Percentiles rank a stretch among this genome's conserved stretches.
phyloP scores from a whole-genome alignment of 1,140 invertebrate genomes.

The Hesperophylax magnus region DNA sequence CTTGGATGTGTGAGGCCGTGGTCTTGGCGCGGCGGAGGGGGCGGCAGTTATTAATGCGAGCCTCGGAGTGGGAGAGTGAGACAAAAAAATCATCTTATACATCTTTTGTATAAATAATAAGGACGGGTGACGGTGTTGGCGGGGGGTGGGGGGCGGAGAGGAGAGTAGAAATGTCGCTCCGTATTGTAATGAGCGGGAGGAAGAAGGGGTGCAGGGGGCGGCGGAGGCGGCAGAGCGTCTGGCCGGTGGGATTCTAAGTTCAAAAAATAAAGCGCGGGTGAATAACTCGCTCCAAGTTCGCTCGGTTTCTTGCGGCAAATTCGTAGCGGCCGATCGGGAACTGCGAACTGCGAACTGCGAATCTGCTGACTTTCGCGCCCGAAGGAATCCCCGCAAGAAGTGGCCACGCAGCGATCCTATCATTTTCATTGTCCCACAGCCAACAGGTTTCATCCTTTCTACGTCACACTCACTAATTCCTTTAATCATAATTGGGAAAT shows the following conservation, averaged over 20 bases:
- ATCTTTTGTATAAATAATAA: constrained; percentile 59
- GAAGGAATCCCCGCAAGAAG: constrained; percentile 15
- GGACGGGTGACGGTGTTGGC: constrained; percentile 34
- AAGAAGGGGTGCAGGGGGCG: neutral
- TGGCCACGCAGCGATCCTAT: constrained; percentile 1
- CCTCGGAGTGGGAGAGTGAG: constrained; percentile 55
- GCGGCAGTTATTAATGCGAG: constrained; percentile 55
- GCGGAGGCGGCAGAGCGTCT: constrained; percentile 54
- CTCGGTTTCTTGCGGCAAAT: neutral
- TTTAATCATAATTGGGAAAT: no score
- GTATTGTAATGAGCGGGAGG: constrained; percentile 54
- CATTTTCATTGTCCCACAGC: neutral
- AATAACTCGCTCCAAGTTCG: constrained; percentile 35
- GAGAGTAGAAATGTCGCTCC: constrained; percentile 54
- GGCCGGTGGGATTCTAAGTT: constrained; percentile 45
- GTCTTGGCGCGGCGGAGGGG: constrained; percentile 29
- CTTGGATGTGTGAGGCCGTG: constrained; percentile 30
- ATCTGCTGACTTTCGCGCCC: constrained; percentile 1
- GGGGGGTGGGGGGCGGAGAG: constrained; percentile 19
- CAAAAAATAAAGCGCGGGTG: constrained; percentile 47
- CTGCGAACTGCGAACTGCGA: neutral
- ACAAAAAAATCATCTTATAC: constrained; percentile 58
- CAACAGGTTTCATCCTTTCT: neutral
- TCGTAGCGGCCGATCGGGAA: neutral
- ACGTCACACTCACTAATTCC: no score